Conservation (phyloP, 2,797 vertebrate species). For the Pyrrhura leucotis region DNA sequence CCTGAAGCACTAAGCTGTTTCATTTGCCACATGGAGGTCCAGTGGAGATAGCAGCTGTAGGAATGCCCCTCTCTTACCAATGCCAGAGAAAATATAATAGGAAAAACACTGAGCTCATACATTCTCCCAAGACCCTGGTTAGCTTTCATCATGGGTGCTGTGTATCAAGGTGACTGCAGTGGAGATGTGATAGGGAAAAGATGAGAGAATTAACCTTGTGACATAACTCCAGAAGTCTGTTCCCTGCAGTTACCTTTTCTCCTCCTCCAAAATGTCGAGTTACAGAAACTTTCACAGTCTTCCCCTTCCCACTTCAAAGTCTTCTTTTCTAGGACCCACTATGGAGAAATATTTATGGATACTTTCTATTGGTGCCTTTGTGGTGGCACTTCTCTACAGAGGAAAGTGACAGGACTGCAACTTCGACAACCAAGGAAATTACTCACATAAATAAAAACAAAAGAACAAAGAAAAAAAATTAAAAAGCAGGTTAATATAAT, state of each 20-base stretch:
- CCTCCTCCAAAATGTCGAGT: background rate
- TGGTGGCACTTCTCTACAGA: background rate
- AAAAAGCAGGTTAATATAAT: background rate
- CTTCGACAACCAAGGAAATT: background rate
- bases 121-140: background rate
- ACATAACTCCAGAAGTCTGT: background rate
- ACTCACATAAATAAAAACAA: background rate
- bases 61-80: background rate
- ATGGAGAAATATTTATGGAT: background rate
- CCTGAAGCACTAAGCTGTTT: background rate
- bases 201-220: background rate
- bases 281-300: background rate
- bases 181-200: background rate
- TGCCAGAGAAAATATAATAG: background rate
- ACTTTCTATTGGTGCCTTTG: background rate
- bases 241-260: background rate
- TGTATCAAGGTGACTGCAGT: background rate
- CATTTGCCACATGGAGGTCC: background rate
- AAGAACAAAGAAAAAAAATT: background rate
- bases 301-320: background rate
- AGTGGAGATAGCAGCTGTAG: background rate
- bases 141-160: background rate
- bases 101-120: background rate
- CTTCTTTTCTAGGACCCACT: background rate
- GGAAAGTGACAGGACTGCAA: background rate